Base-by-base conservation (phyloP, 2,888 invertebrate species). In the Artemia sinica region DNA sequence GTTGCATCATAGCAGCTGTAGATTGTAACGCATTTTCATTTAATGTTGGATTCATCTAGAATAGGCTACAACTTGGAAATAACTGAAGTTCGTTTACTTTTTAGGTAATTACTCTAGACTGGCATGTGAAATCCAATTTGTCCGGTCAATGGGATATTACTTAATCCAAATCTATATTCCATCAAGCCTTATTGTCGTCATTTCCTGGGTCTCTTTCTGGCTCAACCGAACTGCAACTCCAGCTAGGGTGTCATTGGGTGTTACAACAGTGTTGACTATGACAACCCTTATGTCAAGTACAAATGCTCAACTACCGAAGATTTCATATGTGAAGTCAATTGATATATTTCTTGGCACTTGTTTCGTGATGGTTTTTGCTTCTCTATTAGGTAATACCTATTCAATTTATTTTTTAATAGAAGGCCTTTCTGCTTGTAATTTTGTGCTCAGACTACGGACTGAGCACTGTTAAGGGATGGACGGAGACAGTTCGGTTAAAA, bases 321-420 rank as follows among this genome's bases (percentile, higher is more conserved):
- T 95, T 78, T 93, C 93, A 73, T 95, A 95, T 82, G 92, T 95
- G 80, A 95, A 95, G 81, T 91, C 91, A 75, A 95, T 95, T 80
- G 95, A 95, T 81, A 93, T 95, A 76, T 95, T 93, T 81, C 83
- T 94, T 81, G 93, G 93, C 77, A 94, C 93, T 77, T 94, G 93
- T 83, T 95, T 95, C 89, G 91, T 95, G 79, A 95, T 95, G 94
- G 95, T 95, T 78, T 95, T 95, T 84, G 94, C 94, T 76, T 93
- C 93, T 80, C 83, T 96, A 78, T 82, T 96, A 82, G 92, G 91
- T 91, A 84, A 86, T 1, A 41, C 41, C 41, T 41, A 41, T 41
- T 41, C 41, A 41, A 41, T 41, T 41, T 41, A 41, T 41, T 41
- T 41, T 41, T 41, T 41, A 41, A 41, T 41, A 41, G 41, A 41